A percentile compares a stretch with the other conserved stretches of the same genome.
phyloP scores from a whole-genome alignment of 2,113 vertebrate genomes.

The Ctenomys sociabilis region DNA sequence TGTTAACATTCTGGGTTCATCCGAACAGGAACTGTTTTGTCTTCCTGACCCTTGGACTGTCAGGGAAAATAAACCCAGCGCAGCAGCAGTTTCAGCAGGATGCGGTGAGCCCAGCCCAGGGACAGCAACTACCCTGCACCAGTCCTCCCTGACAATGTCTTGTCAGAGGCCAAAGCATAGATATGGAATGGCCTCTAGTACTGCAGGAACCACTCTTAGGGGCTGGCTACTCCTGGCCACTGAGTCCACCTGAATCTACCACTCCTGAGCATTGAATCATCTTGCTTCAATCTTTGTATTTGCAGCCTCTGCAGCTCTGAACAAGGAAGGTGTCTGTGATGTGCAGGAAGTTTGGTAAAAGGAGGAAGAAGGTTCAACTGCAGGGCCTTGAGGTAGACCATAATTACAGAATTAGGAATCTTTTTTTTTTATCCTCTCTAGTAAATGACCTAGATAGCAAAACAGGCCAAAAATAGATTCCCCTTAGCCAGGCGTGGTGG shows the following conservation, averaged over 20 bases:
- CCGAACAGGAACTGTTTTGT: background rate
- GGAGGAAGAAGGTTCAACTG: background rate
- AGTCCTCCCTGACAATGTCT: background rate
- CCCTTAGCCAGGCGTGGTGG: too few relatives aligned
- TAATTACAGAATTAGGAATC: background rate
- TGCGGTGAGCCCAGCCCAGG: background rate
- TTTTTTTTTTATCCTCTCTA: background rate
- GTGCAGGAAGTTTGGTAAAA: background rate
- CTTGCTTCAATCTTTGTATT: background rate
- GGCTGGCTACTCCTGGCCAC: background rate
- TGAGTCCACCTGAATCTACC: background rate
- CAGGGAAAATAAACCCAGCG: background rate
- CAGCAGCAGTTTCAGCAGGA: background rate
- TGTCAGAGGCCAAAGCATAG: background rate
- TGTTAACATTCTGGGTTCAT: background rate
- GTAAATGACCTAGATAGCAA: background rate
- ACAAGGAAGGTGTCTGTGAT: background rate
- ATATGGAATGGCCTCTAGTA: background rate
- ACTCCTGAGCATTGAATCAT: background rate
- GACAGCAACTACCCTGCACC: background rate
- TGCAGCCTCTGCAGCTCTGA: background rate
- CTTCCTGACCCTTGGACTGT: background rate
- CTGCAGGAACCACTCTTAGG: background rate
- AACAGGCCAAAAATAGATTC: background rate
- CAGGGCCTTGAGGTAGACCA: background rate